Conservation (phyloP, 2,113 vertebrate species). For the Rhagologus leucostigma region DNA sequence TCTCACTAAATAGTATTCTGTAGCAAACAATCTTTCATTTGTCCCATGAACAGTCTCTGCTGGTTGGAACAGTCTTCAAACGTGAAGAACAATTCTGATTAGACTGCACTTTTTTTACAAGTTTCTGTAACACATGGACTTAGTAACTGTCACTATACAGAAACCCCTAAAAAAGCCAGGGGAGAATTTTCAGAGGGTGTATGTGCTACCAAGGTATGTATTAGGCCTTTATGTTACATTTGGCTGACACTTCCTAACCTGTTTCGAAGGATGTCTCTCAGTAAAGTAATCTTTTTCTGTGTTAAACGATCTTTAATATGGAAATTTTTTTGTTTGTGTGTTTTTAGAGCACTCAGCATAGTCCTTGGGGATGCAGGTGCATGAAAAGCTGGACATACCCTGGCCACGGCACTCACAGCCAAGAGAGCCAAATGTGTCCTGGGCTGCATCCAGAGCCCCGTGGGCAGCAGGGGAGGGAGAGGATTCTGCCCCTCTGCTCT, state of each 20-base stretch:
- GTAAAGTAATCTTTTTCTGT: background rate
- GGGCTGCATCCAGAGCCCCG: background rate
- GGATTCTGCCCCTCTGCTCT: background rate
- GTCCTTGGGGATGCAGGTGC: background rate
- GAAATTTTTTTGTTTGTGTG: background rate
- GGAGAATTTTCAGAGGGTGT: background rate
- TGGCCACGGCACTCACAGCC: fast-evolving
- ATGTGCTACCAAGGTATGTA: background rate
- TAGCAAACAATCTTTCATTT: background rate
- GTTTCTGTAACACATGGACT: background rate
- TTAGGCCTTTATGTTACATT: background rate
- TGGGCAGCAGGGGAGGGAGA: background rate
- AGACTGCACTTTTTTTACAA: background rate
- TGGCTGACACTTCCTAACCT: background rate
- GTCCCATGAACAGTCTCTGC: background rate
- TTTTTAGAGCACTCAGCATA: background rate
- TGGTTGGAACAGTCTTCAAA: background rate
- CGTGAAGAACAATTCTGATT: background rate
- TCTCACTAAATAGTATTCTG: background rate
- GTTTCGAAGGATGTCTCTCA: background rate
- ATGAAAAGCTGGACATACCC: background rate
- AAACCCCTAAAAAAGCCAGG: background rate
- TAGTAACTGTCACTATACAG: background rate
- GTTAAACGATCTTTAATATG: background rate
- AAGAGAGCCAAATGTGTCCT: background rate